Percentiles rank a stretch among this genome's conserved stretches.
Conservation (phyloP, 23 tunicate genomes). For the Corella eumyota region DNA sequence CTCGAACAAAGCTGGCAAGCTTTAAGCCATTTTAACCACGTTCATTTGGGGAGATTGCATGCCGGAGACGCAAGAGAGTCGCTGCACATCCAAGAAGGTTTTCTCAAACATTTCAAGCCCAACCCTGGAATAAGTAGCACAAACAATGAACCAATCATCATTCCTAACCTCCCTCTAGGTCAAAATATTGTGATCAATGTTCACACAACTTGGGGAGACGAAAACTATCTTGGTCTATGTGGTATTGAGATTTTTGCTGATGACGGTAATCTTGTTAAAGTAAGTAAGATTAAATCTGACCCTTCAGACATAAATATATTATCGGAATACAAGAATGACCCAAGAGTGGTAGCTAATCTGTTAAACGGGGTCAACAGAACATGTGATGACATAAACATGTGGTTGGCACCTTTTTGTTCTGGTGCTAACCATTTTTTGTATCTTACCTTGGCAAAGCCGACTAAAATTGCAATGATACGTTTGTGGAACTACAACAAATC, state of each 20-base stretch:
- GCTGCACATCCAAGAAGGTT: background rate
- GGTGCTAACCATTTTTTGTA: slow-evolving; percentile 37
- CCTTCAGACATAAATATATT: slow-evolving; percentile 49
- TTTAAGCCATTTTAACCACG: slow-evolving; percentile 27
- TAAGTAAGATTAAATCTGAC: slow-evolving; percentile 35
- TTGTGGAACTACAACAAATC: slow-evolving; percentile 95
- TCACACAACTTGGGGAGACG: slow-evolving; percentile 86
- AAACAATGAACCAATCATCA: slow-evolving; percentile 25
- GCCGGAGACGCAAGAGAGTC: background rate
- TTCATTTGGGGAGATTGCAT: slow-evolving; percentile 62
- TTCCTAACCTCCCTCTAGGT: slow-evolving; percentile 58
- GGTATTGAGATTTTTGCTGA: slow-evolving; percentile 71
- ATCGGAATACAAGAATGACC: slow-evolving; percentile 54
- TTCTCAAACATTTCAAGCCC: background rate
- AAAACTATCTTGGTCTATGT: slow-evolving; percentile 59
- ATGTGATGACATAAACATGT: slow-evolving; percentile 75
- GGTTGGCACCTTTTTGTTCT: slow-evolving; percentile 61
- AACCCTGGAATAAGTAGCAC: background rate
- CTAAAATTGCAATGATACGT: slow-evolving; percentile 60
- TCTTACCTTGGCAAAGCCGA: slow-evolving; percentile 17
- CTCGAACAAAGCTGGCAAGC: slow-evolving; percentile 52
- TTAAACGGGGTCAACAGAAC: slow-evolving; percentile 70
- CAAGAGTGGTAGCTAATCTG: slow-evolving; percentile 48
- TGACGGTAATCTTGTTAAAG: slow-evolving; percentile 39
- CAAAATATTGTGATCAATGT: slow-evolving; percentile 40